Base-by-base conservation (phyloP, 2,113 vertebrate species). In the Chaenogobius annularis region DNA sequence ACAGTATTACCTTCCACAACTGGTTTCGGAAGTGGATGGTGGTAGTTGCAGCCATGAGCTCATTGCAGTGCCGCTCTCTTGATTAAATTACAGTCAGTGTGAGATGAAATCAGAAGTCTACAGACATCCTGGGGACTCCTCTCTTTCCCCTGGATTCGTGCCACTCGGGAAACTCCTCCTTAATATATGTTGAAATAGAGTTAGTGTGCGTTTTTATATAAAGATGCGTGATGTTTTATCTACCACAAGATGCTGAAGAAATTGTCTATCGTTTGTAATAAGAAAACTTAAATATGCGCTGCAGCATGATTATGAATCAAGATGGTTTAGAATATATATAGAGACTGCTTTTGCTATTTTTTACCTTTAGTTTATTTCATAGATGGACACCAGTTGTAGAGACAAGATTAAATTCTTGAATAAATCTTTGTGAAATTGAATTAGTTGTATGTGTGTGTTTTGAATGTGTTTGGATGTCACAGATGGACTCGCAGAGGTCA, bases 401-500 rank as follows among this genome's bases (percentile, higher is more conserved):
- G 1, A 31, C 26, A 31, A 31, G 48, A 52, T n/a, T 0, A 52
- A 19, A 13, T 15, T 23, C 2, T 19, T 52, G 3, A 46, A 5
- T 69, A 5, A 50, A 13, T 64, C 14, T 65, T n/a, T 52, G 48
- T 26, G 0, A 44, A 19, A 75, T 37, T 66, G 50, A 46, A 14
- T 31, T 31, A 31, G 26, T 65, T 64, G n/a, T 83, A 62, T 74
- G 68, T 72, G 52, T 59, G 5, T 76, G 68, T 70, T 68, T 31
- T 31, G 26, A 31, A 31, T 31, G 26, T 31, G 26, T 31, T 31
- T 31, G 26, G 26, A 1, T 77, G 64, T 72, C 62, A 12, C 73
- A 99, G 98, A 94, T 95, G 75, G 97, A 99, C 88, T 94, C 94
- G 43, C 92, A 96, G 68, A 96, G 95, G 89, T 94, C 96, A 0